phyloP scores from a whole-genome alignment of 2,113 vertebrate species.

The Ptyas mucosa region DNA sequence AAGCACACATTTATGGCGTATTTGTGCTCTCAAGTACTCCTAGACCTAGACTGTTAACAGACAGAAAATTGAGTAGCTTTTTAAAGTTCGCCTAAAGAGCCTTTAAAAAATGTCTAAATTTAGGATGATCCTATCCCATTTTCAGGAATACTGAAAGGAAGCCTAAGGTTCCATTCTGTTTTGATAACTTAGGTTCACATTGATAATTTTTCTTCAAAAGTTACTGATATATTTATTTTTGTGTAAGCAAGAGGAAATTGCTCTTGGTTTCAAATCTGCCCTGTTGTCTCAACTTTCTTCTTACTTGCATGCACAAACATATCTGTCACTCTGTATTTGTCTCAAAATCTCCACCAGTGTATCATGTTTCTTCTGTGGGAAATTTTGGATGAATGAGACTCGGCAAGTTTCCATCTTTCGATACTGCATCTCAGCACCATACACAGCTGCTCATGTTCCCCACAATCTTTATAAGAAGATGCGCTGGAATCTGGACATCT shows the following conservation, averaged over 20 bases:
- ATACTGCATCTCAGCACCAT: slow-evolving; percentile 71
- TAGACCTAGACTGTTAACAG: neutral
- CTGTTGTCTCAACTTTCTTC: neutral
- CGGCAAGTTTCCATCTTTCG: slow-evolving; percentile 71
- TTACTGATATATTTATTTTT: neutral
- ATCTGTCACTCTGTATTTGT: neutral
- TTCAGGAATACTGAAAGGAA: neutral
- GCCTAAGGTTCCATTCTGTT: neutral
- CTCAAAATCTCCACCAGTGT: slow-evolving; percentile 55
- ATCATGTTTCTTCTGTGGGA: slow-evolving; percentile 78
- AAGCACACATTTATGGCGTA: neutral
- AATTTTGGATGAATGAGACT: slow-evolving; percentile 61
- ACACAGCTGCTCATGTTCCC: slow-evolving; percentile 60
- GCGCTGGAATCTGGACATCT: slow-evolving; percentile 81
- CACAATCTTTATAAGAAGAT: slow-evolving; percentile 78
- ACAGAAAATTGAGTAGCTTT: neutral
- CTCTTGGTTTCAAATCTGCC: neutral
- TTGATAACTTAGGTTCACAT: neutral
- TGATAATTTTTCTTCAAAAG: neutral
- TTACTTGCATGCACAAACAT: neutral
- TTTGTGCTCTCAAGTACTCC: neutral
- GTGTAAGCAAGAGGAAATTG: neutral
- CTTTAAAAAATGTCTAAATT: neutral
- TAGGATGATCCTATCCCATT: neutral
- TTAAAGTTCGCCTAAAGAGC: neutral